phyloP scores from a whole-genome alignment of 2,113 vertebrate species.

The Pteronura brasiliensis region DNA sequence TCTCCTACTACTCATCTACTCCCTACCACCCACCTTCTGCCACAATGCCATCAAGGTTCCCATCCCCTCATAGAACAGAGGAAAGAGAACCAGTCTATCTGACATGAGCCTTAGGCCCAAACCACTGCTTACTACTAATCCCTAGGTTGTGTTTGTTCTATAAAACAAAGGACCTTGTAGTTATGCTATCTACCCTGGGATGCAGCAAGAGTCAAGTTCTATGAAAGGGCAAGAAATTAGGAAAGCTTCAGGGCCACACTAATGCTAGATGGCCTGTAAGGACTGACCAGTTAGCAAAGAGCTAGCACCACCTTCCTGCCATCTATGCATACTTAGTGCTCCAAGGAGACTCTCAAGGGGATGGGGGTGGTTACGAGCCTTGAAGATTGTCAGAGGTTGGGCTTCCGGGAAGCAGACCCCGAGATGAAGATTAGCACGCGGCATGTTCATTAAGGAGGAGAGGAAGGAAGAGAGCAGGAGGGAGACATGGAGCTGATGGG shows the following conservation, averaged over 20 bases:
- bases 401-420: background rate
- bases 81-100: background rate
- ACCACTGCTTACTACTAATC: background rate
- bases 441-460: no score
- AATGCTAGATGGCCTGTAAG: background rate
- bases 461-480: no score
- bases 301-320: background rate
- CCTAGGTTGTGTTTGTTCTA: background rate
- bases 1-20: background rate
- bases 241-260: background rate
- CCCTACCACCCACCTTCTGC: background rate
- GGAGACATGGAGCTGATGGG: background rate
- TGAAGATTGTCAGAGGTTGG: background rate
- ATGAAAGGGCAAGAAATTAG: background rate
- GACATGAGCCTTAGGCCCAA: background rate
- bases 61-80: background rate
- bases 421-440: background rate
- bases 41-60: background rate
- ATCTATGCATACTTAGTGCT: background rate
- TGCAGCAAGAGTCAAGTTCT: background rate
- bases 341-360: background rate
- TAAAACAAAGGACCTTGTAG: background rate
- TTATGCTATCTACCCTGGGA: background rate
- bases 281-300: background rate
- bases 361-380: no score